Base-by-base conservation (phyloP, 2,113 vertebrate species). In the Epinephelus cyanopodus region DNA sequence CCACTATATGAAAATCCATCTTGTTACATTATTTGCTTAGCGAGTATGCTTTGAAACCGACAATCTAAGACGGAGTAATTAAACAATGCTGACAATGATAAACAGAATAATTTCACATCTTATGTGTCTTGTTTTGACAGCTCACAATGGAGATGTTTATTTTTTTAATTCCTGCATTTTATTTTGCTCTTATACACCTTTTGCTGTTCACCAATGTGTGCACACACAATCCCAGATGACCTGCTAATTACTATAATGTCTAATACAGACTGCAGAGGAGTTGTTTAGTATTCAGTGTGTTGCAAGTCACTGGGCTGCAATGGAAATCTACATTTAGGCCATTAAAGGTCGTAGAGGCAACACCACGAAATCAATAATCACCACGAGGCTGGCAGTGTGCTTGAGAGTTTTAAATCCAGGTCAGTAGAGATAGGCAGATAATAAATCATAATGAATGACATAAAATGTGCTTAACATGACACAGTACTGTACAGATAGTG, bases 21-120 rank as follows among this genome's bases (percentile, higher is more conserved):
- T 77, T 75, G 81, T 77, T 85, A 81, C 58, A 62, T 85, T 88
- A 88, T 91, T 90, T 83, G 87, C 84, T 82, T 66, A 60, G 87
- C 4, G 48, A 50, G 56, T 52, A 2, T 12, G 73, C 77, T 79
- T 61, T 81, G 23, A 85, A 87, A 89, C 10, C 60, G 9, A 25
- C 23, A 0, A 62, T 87, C 61, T 77, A 50, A 79, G 29, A 47
- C 64, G 52, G 13, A 29, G 47, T 71, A 73, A 86, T 90, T 82
- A 72, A 83, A 79, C 80, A 67, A 82, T 78, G 19, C 63, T 37
- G 74, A 71, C 80, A 70, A 18, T 53, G 65, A 77, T 71, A 73
- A 87, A 86, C 39, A 83, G 42, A 82, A 76, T 45, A 45, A 42
- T 75, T 63, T 72, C 7, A 52, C 66, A 68, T 74, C 52, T 37